Evolutionary conservation across 2,797 vertebrate genomes (phyloP).

Genomic region (Typhlichthys subterraneus): DNA sequence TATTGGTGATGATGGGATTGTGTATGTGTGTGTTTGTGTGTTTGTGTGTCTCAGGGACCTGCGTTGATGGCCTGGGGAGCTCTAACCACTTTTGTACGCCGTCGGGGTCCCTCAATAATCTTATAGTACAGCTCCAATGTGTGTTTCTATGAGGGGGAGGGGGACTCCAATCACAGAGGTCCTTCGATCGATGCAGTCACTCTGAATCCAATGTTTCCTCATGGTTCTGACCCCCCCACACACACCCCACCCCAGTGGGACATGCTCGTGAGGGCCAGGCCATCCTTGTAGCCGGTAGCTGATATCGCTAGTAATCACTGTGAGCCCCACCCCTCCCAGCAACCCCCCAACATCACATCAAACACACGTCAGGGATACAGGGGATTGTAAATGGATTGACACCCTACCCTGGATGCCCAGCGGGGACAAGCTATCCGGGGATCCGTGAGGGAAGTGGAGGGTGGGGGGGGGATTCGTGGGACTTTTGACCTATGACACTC

Average conservation of each 20-base stretch:
- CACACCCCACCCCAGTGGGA: background rate
- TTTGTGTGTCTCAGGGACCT: background rate
- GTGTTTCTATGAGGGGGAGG: constrained; percentile 11
- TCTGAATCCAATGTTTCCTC: constrained; percentile 40
- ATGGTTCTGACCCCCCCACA: constrained; percentile 14
- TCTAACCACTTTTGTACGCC: constrained; percentile 79
- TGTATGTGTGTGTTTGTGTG: constrained; percentile 27
- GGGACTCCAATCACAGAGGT: constrained; percentile 46
- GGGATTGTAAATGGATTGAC: background rate
- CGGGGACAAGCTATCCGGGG: background rate
- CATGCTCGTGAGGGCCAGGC: background rate
- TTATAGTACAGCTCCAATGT: constrained; percentile 48
- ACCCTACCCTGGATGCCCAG: background rate
- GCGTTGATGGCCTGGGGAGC: constrained; percentile 32
- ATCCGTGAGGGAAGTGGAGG: background rate
- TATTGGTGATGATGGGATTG: background rate
- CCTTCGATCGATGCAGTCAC: constrained; percentile 37
- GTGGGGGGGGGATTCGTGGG: background rate
- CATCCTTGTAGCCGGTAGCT: constrained; percentile 3
- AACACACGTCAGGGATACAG: background rate
- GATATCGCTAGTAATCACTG: constrained; percentile 4
- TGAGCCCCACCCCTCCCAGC: background rate
- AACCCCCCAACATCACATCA: background rate
- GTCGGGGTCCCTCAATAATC: constrained; percentile 61
- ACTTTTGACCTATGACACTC: constrained; percentile 22